These are phyloP conservation scores for Gadus chalcogrammus DNA, from an alignment of 2,113 vertebrate species.

Conservation along the genomic window DNA sequence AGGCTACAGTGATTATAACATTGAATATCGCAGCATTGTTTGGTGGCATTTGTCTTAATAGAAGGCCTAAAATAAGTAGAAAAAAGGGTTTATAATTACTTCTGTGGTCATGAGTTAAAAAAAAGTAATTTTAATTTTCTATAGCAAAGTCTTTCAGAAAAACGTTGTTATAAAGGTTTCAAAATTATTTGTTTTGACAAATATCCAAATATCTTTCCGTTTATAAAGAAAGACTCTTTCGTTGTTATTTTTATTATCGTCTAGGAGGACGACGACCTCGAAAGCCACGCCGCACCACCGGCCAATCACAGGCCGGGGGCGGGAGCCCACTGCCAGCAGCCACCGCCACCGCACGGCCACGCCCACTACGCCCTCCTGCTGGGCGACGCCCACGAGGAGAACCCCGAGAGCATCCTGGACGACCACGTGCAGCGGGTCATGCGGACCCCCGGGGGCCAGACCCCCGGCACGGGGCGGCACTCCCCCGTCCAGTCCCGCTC, in stretches of 20 bases:
- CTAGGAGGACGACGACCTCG: conserved; percentile 61
- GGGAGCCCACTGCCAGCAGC: background rate
- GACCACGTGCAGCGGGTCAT: conserved; percentile 96
- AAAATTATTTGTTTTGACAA: too few species aligned
- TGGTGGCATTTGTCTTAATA: too few species aligned
- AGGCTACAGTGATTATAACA: conserved; percentile 25
- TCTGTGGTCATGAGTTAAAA: too few species aligned
- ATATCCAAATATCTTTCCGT: too few species aligned
- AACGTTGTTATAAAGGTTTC: too few species aligned
- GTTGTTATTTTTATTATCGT: too few species aligned
- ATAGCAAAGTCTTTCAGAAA: too few species aligned
- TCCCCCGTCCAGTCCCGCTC: conserved; percentile 83
- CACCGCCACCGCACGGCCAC: too few species aligned
- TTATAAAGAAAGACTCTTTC: too few species aligned
- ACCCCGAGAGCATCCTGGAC: conserved; percentile 94
- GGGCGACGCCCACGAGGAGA: conserved; percentile 89
- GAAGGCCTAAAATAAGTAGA: too few species aligned
- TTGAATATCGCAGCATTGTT: background rate
- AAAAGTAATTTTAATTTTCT: too few species aligned
- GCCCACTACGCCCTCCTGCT: conserved; percentile 47
- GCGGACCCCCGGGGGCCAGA: conserved; percentile 93
- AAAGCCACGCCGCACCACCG: conserved; percentile 64
- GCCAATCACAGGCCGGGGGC: conserved; percentile 81
- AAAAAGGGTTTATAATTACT: too few species aligned
- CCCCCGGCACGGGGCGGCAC: conserved; percentile 84